A percentile compares a stretch with the other conserved stretches of the same genome.
Conservation (phyloP, 2,797 vertebrate genomes). For the Periophthalmus magnuspinnatus region DNA sequence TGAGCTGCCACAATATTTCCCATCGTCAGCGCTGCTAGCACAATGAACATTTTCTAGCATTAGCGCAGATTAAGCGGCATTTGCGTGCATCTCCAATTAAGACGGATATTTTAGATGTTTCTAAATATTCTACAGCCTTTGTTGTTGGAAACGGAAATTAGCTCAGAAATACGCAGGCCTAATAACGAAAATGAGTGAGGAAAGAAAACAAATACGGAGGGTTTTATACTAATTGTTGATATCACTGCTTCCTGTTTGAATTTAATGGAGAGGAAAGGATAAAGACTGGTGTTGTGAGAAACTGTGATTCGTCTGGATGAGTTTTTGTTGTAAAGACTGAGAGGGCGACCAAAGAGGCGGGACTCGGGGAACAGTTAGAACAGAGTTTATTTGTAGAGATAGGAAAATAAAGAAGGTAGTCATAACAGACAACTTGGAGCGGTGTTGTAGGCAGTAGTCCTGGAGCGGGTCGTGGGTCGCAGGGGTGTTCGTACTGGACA, state of each 20-base stretch:
- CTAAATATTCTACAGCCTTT: constrained; percentile 59
- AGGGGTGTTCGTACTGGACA: no score
- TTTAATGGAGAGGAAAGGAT: constrained; percentile 32
- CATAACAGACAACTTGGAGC: no score
- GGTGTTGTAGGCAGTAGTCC: no score
- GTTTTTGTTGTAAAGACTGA: no score
- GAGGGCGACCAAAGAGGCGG: no score
- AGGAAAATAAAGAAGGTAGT: no score
- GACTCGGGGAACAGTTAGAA: no score
- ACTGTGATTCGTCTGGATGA: constrained; percentile 22
- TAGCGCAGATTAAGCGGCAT: constrained; percentile 51
- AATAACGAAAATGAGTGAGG: constrained; percentile 40
- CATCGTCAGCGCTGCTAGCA: constrained; percentile 21
- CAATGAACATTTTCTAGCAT: constrained; percentile 55
- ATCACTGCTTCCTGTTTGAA: constrained; percentile 50
- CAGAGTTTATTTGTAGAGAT: no score
- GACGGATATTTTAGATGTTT: constrained; percentile 45
- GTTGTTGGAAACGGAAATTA: constrained; percentile 53
- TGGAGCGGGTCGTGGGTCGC: no score
- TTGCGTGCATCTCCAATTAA: constrained; percentile 47
- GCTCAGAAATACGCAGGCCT: constrained; percentile 36
- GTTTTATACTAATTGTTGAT: constrained; percentile 37
- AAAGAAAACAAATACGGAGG: constrained; percentile 56
- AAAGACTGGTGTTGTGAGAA: constrained; percentile 46
- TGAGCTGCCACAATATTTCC: constrained; percentile 37